phyloP scores from a whole-genome alignment of 2,888 invertebrate genomes.

The Alentia gelatinosa region DNA sequence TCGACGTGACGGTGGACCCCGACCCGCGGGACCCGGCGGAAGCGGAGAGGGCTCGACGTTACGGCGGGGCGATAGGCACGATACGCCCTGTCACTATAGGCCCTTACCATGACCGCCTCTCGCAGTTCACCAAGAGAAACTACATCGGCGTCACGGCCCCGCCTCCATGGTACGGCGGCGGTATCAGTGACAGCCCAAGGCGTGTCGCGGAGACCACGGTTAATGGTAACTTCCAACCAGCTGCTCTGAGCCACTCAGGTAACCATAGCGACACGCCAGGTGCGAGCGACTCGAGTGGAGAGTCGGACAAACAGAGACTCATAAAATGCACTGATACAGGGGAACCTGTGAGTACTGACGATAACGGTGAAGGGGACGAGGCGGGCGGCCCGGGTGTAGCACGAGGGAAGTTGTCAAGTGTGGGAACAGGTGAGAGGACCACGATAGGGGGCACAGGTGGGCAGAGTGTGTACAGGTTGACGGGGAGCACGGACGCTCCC shows the following conservation, averaged over 20 bases:
- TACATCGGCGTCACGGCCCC: not conserved
- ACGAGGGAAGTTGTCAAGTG: too few species aligned
- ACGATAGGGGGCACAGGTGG: not conserved
- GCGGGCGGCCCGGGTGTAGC: not conserved
- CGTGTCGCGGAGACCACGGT: not conserved
- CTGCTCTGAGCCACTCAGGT: not conserved
- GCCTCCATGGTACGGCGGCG: not conserved
- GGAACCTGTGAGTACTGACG: not conserved
- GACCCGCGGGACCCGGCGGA: not conserved
- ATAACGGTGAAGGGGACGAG: not conserved
- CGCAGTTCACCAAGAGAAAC: constrained; percentile 35
- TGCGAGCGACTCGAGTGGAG: not conserved
- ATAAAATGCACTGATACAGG: not conserved
- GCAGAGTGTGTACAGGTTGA: not conserved
- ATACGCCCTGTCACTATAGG: constrained; percentile 42
- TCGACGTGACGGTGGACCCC: not conserved
- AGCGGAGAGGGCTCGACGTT: not conserved
- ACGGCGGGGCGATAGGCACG: constrained; percentile 3
- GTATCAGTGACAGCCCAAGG: not conserved
- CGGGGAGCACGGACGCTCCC: not conserved
- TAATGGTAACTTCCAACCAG: not conserved
- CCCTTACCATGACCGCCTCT: constrained; percentile 48
- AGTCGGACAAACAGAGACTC: not conserved
- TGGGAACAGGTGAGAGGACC: not conserved
- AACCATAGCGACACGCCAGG: constrained; percentile 10